A percentile compares a stretch with the other conserved stretches of the same genome.
Evolutionary conservation across 2,888 invertebrate species (phyloP).

Genomic region (Pachliopta kotzebuea): DNA sequence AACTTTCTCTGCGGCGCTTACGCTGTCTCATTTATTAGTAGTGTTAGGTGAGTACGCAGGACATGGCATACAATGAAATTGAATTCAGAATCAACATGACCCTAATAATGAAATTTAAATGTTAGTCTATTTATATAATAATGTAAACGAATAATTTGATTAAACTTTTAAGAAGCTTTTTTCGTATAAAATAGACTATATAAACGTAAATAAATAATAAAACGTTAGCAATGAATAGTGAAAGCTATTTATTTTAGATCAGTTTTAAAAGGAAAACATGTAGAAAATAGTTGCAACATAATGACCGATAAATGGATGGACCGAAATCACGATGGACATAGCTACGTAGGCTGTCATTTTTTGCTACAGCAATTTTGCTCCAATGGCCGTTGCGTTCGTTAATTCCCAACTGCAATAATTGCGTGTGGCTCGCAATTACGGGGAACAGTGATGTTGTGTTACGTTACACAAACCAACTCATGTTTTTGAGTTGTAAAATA

Average conservation of each 20-base stretch:
- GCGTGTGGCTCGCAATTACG: conserved; percentile 4
- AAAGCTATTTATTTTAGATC: too few species aligned
- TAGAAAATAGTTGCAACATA: neutral
- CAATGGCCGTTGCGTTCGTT: conserved; percentile 3
- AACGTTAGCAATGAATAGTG: too few species aligned
- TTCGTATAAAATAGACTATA: neutral
- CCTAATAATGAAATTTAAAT: neutral
- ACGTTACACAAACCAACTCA: conserved; percentile 5
- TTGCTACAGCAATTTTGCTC: conserved; percentile 8
- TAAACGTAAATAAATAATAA: neutral
- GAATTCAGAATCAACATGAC: conserved; percentile 9
- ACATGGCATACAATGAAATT: conserved; percentile 12
- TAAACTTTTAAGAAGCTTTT: too few species aligned
- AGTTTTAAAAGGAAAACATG: neutral
- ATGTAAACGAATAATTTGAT: too few species aligned
- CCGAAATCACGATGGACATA: neutral
- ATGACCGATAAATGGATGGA: neutral
- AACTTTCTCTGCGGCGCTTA: conserved; percentile 29
- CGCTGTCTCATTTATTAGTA: conserved; percentile 20
- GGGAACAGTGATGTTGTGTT: conserved; percentile 6
- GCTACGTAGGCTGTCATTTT: neutral
- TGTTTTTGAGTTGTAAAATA: neutral
- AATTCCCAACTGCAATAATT: conserved; percentile 4
- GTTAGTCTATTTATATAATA: neutral
- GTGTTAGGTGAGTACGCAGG: neutral